Evolutionary conservation across 2,888 invertebrate species (phyloP).

Genomic region (Cephonodes hylas): DNA sequence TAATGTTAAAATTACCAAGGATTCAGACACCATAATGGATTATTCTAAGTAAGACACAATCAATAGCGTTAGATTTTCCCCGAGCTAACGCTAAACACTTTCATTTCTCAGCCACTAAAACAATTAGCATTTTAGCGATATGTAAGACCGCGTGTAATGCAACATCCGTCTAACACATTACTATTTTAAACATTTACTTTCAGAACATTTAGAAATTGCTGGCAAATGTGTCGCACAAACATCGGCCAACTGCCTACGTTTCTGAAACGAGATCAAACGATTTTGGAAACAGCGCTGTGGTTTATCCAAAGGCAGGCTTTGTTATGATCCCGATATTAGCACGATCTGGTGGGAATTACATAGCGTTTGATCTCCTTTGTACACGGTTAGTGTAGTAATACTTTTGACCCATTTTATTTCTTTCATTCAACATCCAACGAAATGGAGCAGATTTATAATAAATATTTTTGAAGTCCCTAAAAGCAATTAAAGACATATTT

Average conservation of each 20-base stretch:
- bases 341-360: not conserved
- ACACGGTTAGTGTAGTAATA: too few species aligned
- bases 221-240: not conserved
- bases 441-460: too few species aligned
- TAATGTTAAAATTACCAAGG: too few species aligned
- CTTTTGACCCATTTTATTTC: too few species aligned
- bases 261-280: not conserved
- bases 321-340: not conserved
- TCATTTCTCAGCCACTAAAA: not conserved
- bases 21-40: too few species aligned
- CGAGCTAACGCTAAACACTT: not conserved
- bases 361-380: not conserved
- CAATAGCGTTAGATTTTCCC: too few species aligned
- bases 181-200: not conserved
- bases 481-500: too few species aligned
- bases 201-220: not conserved
- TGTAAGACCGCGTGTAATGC: not conserved
- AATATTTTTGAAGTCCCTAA: too few species aligned
- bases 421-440: too few species aligned
- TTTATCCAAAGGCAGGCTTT: not conserved
- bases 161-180: not conserved
- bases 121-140: not conserved
- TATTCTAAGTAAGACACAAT: too few species aligned
- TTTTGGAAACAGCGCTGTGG: not conserved
- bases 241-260: not conserved